phyloP scores from a whole-genome alignment of 2,888 invertebrate genomes.

The Leptopilina myrica region DNA sequence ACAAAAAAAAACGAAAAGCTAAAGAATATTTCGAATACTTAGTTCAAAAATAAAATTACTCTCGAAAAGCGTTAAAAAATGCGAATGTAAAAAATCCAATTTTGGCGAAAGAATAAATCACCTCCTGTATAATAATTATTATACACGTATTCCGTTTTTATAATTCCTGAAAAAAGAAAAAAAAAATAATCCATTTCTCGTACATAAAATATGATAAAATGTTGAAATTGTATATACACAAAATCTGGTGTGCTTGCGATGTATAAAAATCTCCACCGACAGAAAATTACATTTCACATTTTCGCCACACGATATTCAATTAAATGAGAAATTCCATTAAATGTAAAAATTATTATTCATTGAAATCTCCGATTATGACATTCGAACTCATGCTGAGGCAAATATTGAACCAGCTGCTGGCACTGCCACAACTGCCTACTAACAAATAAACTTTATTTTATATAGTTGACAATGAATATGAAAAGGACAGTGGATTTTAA shows the following conservation, averaged over 20 bases:
- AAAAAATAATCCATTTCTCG: too few species aligned
- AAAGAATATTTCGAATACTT: too few species aligned
- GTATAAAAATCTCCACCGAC: background rate
- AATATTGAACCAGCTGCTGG: constrained; percentile 30
- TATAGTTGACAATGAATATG: constrained; percentile 28
- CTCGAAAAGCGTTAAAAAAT: too few species aligned
- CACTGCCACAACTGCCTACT: background rate
- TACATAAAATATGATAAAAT: too few species aligned
- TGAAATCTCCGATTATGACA: constrained; percentile 23
- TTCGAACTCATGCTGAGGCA: constrained; percentile 22
- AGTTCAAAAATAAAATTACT: too few species aligned
- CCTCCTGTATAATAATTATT: too few species aligned
- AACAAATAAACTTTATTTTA: constrained; percentile 34
- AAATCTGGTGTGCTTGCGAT: background rate
- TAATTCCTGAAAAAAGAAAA: too few species aligned
- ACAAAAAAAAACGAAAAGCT: too few species aligned
- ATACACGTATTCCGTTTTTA: too few species aligned
- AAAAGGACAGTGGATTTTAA: background rate
- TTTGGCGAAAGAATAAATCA: too few species aligned
- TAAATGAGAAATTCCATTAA: constrained; percentile 34
- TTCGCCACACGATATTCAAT: constrained; percentile 16
- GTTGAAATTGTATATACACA: background rate
- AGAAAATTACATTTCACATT: constrained; percentile 10
- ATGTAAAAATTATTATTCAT: constrained; percentile 34
- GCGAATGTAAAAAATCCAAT: too few species aligned